Evolutionary conservation across 2,888 invertebrate genomes (phyloP).

Genomic region (Drosophila pegasa): DNA sequence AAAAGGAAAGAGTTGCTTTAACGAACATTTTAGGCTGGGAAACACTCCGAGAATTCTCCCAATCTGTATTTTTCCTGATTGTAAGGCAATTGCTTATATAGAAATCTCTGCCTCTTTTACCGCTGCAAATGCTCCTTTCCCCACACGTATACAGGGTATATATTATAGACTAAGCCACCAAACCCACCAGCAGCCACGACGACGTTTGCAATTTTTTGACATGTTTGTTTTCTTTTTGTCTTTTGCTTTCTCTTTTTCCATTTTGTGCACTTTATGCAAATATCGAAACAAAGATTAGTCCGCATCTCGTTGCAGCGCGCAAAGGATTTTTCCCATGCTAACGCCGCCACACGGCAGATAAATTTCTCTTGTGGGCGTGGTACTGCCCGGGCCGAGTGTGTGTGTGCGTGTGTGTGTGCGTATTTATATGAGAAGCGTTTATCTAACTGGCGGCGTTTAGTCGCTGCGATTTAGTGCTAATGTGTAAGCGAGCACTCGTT

Average conservation of each 20-base stretch:
- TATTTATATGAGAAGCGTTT: constrained; percentile 73
- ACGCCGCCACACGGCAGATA: constrained; percentile 44
- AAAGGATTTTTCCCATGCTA: constrained; percentile 23
- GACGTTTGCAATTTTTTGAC: constrained; percentile 62
- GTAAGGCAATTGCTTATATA: no score
- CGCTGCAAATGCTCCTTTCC: not conserved
- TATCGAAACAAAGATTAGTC: constrained; percentile 77
- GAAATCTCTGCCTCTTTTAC: no score
- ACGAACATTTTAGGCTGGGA: no score
- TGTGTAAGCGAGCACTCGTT: constrained; percentile 48
- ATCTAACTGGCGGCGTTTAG: constrained; percentile 76
- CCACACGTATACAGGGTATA: not conserved
- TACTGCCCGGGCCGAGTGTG: constrained; percentile 1
- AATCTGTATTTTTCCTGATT: not conserved
- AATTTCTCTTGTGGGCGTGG: constrained; percentile 62
- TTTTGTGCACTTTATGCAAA: constrained; percentile 60
- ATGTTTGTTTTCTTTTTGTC: constrained; percentile 49
- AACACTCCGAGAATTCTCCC: not conserved
- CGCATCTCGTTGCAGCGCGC: constrained; percentile 31
- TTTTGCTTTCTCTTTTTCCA: not conserved
- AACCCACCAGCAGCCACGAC: constrained; percentile 9
- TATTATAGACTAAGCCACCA: constrained; percentile 18
- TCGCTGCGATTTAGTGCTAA: constrained; percentile 76
- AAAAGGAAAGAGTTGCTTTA: no score
- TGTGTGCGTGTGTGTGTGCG: constrained; percentile 25